These are phyloP conservation scores for Chorisops tibialis DNA, from an alignment of 2,888 invertebrate species.

Conservation along the genomic window DNA sequence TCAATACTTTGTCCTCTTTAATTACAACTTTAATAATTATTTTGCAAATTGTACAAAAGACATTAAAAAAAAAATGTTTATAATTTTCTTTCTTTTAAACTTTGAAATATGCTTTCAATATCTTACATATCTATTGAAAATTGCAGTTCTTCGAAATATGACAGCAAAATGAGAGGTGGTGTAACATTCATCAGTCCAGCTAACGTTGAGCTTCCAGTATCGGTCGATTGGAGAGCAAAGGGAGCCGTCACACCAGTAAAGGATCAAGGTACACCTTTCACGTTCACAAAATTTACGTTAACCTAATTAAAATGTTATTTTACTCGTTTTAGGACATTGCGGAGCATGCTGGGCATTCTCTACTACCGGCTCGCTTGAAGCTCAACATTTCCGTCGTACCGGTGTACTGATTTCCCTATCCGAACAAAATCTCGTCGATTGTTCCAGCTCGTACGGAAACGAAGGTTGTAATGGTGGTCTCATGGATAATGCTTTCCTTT, in stretches of 20 bases:
- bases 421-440: conserved; percentile 91
- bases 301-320: too few relatives aligned
- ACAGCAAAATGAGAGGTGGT: neutral
- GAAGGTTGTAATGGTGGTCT: conserved; percentile 80
- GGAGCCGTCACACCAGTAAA: conserved; percentile 87
- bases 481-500: conserved; percentile 80
- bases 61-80: too few relatives aligned
- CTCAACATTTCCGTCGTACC: conserved; percentile 78
- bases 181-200: conserved; percentile 46
- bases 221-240: conserved; percentile 78
- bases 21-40: too few relatives aligned
- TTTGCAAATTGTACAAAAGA: too few relatives aligned
- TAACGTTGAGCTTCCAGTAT: conserved; percentile 66
- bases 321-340: conserved; percentile 58
- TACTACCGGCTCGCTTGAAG: conserved; percentile 87
- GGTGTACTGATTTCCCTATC: conserved; percentile 77
- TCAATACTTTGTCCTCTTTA: too few relatives aligned
- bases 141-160: neutral
- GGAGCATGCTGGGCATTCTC: conserved; percentile 95
- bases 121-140: too few relatives aligned
- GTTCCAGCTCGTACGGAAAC: conserved; percentile 78
- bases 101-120: too few relatives aligned
- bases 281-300: too few relatives aligned
- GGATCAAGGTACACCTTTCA: conserved; percentile 67
- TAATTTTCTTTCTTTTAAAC: too few relatives aligned